Conservation (phyloP, 1,140 invertebrate genomes). For the Papilio helenus region DNA sequence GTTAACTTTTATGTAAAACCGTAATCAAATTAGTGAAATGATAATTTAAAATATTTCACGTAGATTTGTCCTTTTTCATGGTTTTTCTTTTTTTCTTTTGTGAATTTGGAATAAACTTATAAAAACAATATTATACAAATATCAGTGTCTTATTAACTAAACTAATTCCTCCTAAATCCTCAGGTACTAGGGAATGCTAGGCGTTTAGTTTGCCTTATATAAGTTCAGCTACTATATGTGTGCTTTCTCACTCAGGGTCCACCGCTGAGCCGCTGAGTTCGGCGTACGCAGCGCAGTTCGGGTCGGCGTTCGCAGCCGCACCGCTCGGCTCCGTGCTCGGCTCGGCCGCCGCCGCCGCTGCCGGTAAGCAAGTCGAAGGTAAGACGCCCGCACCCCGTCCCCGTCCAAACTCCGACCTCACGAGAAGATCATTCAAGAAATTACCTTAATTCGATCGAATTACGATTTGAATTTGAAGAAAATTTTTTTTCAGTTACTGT, state of each 20-base stretch:
- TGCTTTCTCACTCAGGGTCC: slow-evolving; percentile 66
- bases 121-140: no score
- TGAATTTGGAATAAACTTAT: background rate
- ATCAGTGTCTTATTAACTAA: background rate
- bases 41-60: no score
- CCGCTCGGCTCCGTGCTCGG: slow-evolving; percentile 85
- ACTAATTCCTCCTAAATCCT: background rate
- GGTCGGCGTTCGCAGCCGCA: slow-evolving; percentile 75
- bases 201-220: background rate
- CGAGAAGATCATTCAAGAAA: background rate
- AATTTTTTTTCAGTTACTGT: no score
- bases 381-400: slow-evolving; percentile 45
- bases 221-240: background rate
- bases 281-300: slow-evolving; percentile 81
- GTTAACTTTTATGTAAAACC: no score
- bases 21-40: no score
- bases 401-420: background rate
- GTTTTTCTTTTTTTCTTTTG: no score
- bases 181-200: background rate
- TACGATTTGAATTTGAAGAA: no score
- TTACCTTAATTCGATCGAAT: no score
- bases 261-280: slow-evolving; percentile 79
- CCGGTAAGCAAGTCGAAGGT: slow-evolving; percentile 94
- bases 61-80: no score
- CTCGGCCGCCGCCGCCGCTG: slow-evolving; percentile 86